These are phyloP conservation scores for Drosophila meridiana DNA, from an alignment of 2,888 invertebrate genomes.

Conservation along the genomic window DNA sequence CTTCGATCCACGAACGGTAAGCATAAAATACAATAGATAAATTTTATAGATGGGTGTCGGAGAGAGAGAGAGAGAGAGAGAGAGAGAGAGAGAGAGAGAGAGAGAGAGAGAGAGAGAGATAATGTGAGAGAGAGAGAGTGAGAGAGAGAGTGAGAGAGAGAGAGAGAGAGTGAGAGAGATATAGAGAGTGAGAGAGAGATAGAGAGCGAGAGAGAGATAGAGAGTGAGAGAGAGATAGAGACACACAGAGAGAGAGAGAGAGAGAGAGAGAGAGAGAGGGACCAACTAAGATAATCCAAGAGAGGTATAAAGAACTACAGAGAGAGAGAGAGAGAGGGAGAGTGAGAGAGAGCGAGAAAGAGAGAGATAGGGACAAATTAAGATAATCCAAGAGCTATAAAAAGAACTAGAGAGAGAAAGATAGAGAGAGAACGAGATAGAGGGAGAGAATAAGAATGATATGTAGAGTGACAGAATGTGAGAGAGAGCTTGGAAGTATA, in stretches of 20 bases:
- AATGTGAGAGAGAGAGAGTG: not conserved
- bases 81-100: not conserved
- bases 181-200: not conserved
- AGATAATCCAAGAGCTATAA: no score
- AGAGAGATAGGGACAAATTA: no score
- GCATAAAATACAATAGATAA: not conserved
- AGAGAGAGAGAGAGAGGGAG: not conserved
- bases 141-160: no score
- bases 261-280: not conserved
- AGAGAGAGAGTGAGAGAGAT: not conserved
- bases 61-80: not conserved
- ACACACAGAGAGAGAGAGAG: not conserved
- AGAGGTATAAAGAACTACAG: not conserved
- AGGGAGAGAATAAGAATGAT: no score
- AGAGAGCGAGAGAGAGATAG: not conserved
- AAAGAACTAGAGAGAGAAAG: no score
- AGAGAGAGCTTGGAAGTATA: no score
- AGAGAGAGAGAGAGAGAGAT: not conserved
- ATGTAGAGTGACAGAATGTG: no score
- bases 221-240: not conserved
- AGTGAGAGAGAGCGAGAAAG: not conserved
- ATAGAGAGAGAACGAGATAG: no score
- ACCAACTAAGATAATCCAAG: not conserved
- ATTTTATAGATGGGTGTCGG: not conserved
- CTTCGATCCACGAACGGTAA: conserved; percentile 75